Evolutionary conservation across 2,888 invertebrate species (phyloP).

Genomic region (Dolichopus griseipennis): DNA sequence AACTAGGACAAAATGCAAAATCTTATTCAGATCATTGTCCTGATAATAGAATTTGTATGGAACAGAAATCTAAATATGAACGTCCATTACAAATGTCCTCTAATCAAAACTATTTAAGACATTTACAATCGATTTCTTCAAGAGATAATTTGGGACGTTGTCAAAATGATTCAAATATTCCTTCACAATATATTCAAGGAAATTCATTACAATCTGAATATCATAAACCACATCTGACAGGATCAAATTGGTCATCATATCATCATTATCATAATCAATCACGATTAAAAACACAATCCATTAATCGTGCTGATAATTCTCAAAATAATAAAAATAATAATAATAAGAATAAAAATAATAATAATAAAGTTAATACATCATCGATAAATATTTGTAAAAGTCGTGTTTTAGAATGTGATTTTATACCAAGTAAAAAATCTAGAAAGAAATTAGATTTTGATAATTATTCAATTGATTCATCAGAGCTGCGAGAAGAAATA

Average conservation of each 20-base stretch:
- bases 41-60: background rate
- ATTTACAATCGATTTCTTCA: background rate
- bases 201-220: background rate
- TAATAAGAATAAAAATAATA: background rate
- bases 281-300: background rate
- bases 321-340: background rate
- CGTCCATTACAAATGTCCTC: background rate
- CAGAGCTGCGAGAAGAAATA: constrained; percentile 33
- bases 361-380: too few relatives aligned
- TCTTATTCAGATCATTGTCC: background rate
- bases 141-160: background rate
- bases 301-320: background rate
- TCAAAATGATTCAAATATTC: background rate
- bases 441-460: constrained; percentile 27
- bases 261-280: background rate
- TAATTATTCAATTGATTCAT: constrained; percentile 8
- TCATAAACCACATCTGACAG: background rate
- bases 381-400: constrained; percentile 23
- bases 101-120: background rate
- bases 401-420: constrained; percentile 37
- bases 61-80: background rate
- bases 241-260: background rate
- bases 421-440: constrained; percentile 37
- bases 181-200: background rate
- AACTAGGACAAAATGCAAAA: background rate